Conservation (phyloP, 2,888 invertebrate genomes). For the Eledona agricola region DNA sequence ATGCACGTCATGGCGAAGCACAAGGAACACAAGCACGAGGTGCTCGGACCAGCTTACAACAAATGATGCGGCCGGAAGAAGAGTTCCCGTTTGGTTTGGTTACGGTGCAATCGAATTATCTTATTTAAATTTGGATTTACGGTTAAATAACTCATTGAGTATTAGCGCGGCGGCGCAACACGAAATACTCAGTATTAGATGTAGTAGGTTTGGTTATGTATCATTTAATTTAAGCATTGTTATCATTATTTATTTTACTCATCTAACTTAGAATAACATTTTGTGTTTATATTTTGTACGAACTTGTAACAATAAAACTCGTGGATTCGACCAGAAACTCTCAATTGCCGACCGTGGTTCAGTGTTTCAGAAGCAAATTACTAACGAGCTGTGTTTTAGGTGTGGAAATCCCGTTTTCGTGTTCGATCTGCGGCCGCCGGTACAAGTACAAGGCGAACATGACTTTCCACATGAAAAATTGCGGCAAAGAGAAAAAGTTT, state of each 20-base stretch:
- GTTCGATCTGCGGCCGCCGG: constrained; percentile 34
- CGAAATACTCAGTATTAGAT: constrained; percentile 9
- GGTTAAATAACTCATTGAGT: constrained; percentile 1
- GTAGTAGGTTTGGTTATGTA: constrained; percentile 19
- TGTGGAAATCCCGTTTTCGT: constrained; percentile 13
- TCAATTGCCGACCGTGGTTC: not conserved
- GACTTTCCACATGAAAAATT: constrained; percentile 43
- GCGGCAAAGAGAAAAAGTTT: constrained; percentile 42
- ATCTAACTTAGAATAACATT: constrained; percentile 9
- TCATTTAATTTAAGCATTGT: too few relatives aligned
- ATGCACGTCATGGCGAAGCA: constrained; percentile 59
- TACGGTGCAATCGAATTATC: constrained; percentile 26
- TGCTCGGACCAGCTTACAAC: constrained; percentile 47
- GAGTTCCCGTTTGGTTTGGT: too few relatives aligned
- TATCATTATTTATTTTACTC: constrained; percentile 15
- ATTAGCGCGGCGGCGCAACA: constrained; percentile 21
- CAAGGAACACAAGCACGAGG: constrained; percentile 57
- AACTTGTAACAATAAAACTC: constrained; percentile 14
- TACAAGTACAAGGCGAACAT: constrained; percentile 46
- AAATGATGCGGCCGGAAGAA: constrained; percentile 31
- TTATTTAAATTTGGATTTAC: constrained; percentile 17
- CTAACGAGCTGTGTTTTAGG: constrained; percentile 25
- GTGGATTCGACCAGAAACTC: not conserved
- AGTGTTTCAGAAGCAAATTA: constrained; percentile 7
- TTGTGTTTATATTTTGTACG: constrained; percentile 24